Conservation (phyloP, 2,797 vertebrate genomes). For the Acropternis orthonyx region DNA sequence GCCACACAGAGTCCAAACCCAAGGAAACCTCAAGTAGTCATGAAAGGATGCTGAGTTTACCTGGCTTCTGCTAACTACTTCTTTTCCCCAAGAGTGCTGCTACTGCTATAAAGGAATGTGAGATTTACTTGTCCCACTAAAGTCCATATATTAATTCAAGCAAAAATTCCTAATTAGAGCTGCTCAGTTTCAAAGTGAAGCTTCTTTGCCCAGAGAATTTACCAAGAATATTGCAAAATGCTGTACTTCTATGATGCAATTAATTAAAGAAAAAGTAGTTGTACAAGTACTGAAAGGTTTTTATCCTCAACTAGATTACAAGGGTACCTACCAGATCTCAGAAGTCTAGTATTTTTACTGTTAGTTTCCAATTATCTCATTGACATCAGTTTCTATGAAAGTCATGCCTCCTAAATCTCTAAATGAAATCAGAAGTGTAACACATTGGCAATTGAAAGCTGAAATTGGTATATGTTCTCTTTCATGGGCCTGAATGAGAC, state of each 20-base stretch:
- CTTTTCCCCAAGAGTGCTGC: not conserved
- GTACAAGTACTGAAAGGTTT: not conserved
- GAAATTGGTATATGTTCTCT: not conserved
- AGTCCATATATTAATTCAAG: not conserved
- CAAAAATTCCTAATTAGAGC: not conserved
- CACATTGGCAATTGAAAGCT: not conserved
- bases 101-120: not conserved
- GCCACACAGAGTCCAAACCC: not conserved
- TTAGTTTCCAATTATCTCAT: not conserved
- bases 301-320: not conserved
- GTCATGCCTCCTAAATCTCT: not conserved
- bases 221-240: not conserved
- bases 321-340: not conserved
- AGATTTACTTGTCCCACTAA: not conserved
- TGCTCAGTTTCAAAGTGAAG: not conserved
- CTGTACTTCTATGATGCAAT: not conserved
- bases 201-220: not conserved
- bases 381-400: not conserved
- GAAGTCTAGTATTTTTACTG: not conserved
- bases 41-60: rapidly evolving
- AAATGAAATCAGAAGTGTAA: not conserved
- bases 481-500: not conserved
- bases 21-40: not conserved
- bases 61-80: not conserved
- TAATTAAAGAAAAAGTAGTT: not conserved